Evolutionary conservation across 2,797 vertebrate genomes (phyloP), one percentile per base, ranked within the genome.

Genomic region (Momotus momota): DNA sequence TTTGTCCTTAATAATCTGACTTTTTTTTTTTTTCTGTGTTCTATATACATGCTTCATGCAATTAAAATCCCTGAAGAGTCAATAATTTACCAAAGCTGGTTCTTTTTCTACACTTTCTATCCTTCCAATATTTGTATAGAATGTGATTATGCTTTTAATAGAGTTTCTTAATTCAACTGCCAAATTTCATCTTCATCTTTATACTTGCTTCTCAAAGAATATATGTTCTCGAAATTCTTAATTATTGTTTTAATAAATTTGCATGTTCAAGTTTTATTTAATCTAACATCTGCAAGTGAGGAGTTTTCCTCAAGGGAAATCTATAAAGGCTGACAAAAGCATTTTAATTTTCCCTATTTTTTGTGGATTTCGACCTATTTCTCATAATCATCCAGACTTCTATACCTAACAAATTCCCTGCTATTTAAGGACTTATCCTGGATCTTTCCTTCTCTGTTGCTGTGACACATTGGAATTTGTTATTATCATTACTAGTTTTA

Each of bases 181-280:
- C 14, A 43, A 65, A 72, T 49, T 57, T 81, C 13, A 72, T 74
- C 40, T 85, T 81, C 43, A 82, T 73, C 38, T 75, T 84, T 70
- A 72, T 43, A 31, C 22, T 46, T 69, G 2, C 40, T 88, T 79
- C 33, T 88, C 22, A 80, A 23, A 86, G 38, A 81, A 88, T 72
- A 15, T 21, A 74, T 38, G 6, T 79, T 72, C 38, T 60, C 26
- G 54, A 72, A 90, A 84, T 33, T 86, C 52, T 88, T 93, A 88
- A 81, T 86, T 79, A 86, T 84, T 72, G 7, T 52, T 91, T 9
- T 70, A 91, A 89, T 85, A 80, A 62, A 70, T 89, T 58, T 89
- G 17, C 8, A 51, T 48, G 23, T 81, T 88, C 73, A 62, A 58
- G 23, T 6, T 86, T 89, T 94, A 70, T 70, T 91, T 95, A 92